These are phyloP conservation scores for Thomomys bottae DNA, from an alignment of 2,113 vertebrate genomes.

Conservation along the genomic window DNA sequence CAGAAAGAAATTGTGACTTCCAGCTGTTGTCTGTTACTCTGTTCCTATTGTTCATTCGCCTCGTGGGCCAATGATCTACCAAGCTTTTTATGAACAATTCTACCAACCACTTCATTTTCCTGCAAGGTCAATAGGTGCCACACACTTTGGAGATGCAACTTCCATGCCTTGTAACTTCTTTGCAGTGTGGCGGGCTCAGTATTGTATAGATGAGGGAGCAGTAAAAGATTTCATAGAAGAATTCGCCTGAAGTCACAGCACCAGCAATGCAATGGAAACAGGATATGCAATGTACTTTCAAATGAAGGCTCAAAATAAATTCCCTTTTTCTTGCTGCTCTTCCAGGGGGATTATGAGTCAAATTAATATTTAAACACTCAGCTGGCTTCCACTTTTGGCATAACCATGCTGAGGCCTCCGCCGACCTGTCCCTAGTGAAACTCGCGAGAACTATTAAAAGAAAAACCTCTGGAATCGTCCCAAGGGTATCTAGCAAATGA, in stretches of 20 bases:
- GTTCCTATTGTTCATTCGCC: neutral
- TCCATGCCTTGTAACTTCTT: neutral
- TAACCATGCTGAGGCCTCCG: neutral
- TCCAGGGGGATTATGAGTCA: constrained; percentile 41
- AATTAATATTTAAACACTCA: constrained; percentile 62
- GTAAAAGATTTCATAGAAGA: neutral
- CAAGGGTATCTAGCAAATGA: neutral
- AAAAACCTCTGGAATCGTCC: neutral
- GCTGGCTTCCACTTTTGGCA: constrained; percentile 11
- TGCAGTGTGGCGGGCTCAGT: neutral
- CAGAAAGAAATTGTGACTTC: neutral
- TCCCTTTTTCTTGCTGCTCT: neutral
- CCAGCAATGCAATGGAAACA: neutral
- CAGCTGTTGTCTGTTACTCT: neutral
- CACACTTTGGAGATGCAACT: neutral
- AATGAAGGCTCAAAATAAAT: neutral
- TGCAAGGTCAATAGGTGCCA: neutral
- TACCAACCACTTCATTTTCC: neutral
- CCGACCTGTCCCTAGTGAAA: constrained; percentile 10
- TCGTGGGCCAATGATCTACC: neutral
- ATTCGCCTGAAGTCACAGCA: constrained; percentile 35
- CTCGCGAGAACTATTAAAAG: constrained; percentile 1
- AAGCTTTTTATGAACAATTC: neutral
- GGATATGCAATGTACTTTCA: neutral
- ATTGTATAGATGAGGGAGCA: neutral